phyloP scores from a whole-genome alignment of 2,113 vertebrate species.

The Alethe castanea region DNA sequence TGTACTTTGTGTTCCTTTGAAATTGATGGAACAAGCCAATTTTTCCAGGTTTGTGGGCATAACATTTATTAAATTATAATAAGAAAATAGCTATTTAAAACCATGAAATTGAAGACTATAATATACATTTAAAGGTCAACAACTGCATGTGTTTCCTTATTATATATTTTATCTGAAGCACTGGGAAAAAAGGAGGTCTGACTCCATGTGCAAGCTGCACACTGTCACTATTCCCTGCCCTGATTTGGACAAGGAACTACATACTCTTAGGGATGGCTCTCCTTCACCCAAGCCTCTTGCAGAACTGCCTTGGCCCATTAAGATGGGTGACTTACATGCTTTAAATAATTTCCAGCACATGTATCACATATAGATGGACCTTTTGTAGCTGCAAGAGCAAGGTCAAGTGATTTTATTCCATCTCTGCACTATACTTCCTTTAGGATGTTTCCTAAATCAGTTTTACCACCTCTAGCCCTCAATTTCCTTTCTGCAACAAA shows the following conservation, averaged over 20 bases:
- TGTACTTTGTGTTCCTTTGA: slow-evolving; percentile 50
- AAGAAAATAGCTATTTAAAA: slow-evolving; percentile 61
- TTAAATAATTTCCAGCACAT: background rate
- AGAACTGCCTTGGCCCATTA: background rate
- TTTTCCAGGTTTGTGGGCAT: slow-evolving; percentile 60
- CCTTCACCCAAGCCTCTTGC: background rate
- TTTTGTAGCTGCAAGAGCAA: background rate
- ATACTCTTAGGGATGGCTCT: background rate
- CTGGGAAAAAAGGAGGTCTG: background rate
- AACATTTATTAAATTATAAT: slow-evolving; percentile 59
- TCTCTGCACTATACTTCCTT: background rate
- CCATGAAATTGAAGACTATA: slow-evolving; percentile 30
- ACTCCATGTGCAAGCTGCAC: background rate
- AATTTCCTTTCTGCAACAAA: background rate
- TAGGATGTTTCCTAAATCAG: background rate
- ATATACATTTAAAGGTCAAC: slow-evolving; percentile 53
- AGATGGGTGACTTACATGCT: background rate
- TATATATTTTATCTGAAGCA: background rate
- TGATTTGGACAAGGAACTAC: background rate
- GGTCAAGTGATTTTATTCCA: background rate
- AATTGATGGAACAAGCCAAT: slow-evolving; percentile 59
- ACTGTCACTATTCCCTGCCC: rapidly evolving
- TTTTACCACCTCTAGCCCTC: background rate
- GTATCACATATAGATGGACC: background rate
- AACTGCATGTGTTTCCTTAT: slow-evolving; percentile 4